Percentiles rank a stretch among this genome's conserved stretches.
These are phyloP conservation scores for Bilobella aurantiaca DNA, from an alignment of 1,140 invertebrate genomes.

Conservation along the genomic window DNA sequence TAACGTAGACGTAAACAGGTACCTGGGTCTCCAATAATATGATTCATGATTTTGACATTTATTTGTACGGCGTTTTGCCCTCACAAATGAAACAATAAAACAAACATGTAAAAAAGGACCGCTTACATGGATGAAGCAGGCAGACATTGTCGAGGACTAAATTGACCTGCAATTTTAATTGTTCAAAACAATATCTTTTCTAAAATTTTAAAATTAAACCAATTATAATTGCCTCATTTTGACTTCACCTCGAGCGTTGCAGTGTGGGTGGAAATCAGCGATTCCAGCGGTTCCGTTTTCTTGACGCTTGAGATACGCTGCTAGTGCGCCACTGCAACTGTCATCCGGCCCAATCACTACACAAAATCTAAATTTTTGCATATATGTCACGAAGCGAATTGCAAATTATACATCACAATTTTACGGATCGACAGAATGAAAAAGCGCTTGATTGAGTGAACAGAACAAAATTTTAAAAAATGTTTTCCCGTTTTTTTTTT, in stretches of 20 bases:
- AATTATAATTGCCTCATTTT: not conserved
- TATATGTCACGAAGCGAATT: no score
- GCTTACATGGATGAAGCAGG: not conserved
- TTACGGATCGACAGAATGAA: no score
- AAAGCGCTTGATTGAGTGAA: no score
- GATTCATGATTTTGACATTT: not conserved
- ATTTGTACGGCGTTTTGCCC: not conserved
- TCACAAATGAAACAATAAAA: not conserved
- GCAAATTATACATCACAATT: no score
- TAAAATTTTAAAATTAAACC: no score
- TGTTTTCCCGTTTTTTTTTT: no score
- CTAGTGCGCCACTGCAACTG: conserved; percentile 9
- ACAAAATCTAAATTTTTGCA: not conserved
- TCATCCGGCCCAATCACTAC: not conserved
- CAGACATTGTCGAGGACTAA: conserved; percentile 26
- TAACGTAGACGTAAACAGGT: not conserved
- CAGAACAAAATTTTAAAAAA: no score
- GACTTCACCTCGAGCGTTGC: conserved; percentile 18
- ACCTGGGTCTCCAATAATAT: not conserved
- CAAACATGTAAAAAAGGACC: not conserved
- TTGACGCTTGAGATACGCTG: not conserved
- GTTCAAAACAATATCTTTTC: no score
- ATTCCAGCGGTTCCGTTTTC: conserved; percentile 20
- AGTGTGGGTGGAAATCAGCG: conserved; percentile 26
- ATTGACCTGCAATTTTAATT: no score